Base-by-base conservation (phyloP, 1,140 invertebrate species). In the Ephestia elutella region DNA sequence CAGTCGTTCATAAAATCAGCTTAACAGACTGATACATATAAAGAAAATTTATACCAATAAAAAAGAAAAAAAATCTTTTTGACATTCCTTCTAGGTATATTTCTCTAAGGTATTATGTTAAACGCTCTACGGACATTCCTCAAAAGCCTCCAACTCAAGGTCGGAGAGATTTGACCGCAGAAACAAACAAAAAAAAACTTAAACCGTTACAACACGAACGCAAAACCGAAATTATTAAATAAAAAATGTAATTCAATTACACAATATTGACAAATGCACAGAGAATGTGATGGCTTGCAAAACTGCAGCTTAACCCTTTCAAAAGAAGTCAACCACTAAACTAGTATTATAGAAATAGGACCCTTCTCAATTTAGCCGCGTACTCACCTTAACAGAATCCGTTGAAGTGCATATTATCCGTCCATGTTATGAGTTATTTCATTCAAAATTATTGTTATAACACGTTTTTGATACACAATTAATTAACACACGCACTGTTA, bases 221-320 rank as follows among this genome's bases (percentile, higher is more conserved):
- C 54, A 48, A 35, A 59, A 53, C n/a, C 2, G 5, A 44, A 15
- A 54, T 28, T 53, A 53, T 60, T 62, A 63, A 49, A 68, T 65
- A 56, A 60, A 70, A 66, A 54, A 63, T 61, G 50, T 55, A 64
- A 68, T 75, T 75, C 62, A 64, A 68, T 77, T 75, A 63, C 72
- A 70, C 68, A 71, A 76, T 65, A 62, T 71, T 75, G 67, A 68
- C 67, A 75, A 75, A 73, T 59, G 57, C 28, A 57, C 19, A 56
- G 68, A 70, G 68, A 75, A 73, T 71, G 73, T 66, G 68, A 71
- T 67, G 73, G 67, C 74, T 80, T 72, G 75, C 75, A 73, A 79
- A 78, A 77, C 65, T 50, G 57, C 55, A 57, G 62, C 63, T 60
- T 60, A 76, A 78, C 71, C 79, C 70, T 78, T 75, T 77, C 70